Percentiles rank a stretch among this genome's conserved stretches.
phyloP scores from a whole-genome alignment of 2,797 vertebrate genomes.

The Pelobates cultripes region DNA sequence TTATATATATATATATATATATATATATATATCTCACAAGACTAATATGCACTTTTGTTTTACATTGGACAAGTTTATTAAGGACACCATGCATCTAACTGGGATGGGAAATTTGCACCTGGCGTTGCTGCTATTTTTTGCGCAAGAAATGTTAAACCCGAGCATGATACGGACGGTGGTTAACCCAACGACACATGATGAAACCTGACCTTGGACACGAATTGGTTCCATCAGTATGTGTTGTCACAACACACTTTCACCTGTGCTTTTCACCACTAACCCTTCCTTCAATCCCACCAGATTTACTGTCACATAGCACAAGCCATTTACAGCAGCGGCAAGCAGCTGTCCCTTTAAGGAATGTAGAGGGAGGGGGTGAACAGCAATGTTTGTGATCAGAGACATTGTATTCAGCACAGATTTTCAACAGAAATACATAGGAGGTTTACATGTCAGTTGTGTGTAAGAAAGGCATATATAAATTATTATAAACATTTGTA shows the following conservation, averaged over 20 bases:
- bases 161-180: conserved; percentile 64
- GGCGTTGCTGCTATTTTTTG: conserved; percentile 75
- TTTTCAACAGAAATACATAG: background rate
- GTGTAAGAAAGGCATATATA: too few species aligned
- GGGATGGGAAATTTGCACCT: conserved; percentile 75
- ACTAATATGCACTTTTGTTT: conserved; percentile 72
- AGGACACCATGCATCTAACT: conserved; percentile 70
- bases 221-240: conserved; percentile 67
- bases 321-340: background rate
- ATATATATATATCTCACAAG: conserved; percentile 9
- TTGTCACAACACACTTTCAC: conserved; percentile 52
- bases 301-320: conserved; percentile 7
- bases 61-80: conserved; percentile 57
- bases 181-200: conserved; percentile 70
- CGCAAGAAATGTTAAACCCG: conserved; percentile 70
- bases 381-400: background rate
- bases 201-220: conserved; percentile 70
- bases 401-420: background rate
- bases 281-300: conserved; percentile 34
- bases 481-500: too few species aligned
- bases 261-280: conserved; percentile 35
- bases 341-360: conserved; percentile 22
- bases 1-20: too few species aligned
- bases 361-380: background rate
- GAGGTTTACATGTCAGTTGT: background rate